These are phyloP conservation scores for Cyclopterus lumpus DNA, from an alignment of 2,797 vertebrate species.

Conservation along the genomic window DNA sequence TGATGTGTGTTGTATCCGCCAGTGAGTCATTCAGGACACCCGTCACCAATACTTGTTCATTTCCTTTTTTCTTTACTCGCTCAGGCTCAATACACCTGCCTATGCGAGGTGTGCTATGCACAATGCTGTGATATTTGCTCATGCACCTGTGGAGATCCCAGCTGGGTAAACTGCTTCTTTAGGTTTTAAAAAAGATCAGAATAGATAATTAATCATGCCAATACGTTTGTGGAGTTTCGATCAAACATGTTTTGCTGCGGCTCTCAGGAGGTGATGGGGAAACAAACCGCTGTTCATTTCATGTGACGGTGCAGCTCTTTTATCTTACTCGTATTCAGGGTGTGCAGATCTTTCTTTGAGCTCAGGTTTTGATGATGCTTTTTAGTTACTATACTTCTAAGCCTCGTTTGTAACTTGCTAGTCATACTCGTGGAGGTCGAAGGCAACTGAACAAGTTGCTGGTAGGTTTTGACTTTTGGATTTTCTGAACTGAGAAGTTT, in stretches of 20 bases:
- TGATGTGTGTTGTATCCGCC: not conserved
- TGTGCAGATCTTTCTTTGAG: not conserved
- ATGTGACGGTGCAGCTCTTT: not conserved
- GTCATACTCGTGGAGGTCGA: not conserved
- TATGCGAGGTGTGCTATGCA: not conserved
- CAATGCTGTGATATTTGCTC: not conserved
- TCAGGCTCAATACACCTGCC: not conserved
- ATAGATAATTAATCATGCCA: not conserved
- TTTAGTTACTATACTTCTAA: not conserved
- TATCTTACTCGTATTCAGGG: not conserved
- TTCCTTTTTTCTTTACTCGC: constrained; percentile 15
- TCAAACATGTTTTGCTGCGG: no score
- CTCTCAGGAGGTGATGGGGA: not conserved
- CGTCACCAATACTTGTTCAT: constrained; percentile 1
- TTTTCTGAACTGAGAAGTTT: not conserved
- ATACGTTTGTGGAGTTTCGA: not conserved
- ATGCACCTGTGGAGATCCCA: constrained; percentile 1
- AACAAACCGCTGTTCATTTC: not conserved
- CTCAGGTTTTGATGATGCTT: not conserved
- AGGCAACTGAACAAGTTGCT: not conserved
- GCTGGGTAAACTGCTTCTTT: not conserved
- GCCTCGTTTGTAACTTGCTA: not conserved
- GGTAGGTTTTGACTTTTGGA: not conserved
- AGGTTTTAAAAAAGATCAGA: not conserved
- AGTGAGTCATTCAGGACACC: constrained; percentile 11